phyloP scores from a whole-genome alignment of 2,888 invertebrate species.

The Cryptus armator region DNA sequence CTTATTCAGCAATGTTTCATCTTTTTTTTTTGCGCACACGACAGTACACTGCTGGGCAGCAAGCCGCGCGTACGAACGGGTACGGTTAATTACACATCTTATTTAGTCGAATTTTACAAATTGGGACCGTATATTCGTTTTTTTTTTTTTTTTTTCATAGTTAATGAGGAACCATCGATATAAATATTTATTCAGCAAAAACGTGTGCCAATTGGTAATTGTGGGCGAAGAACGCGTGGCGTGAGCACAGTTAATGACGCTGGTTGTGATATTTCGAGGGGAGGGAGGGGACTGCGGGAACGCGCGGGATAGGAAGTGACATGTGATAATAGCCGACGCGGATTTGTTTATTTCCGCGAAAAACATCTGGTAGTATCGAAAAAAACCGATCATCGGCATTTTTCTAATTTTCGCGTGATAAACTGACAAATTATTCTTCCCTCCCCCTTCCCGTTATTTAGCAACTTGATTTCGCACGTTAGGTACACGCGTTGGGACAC shows the following conservation, averaged over 20 bases:
- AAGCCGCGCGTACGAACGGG: constrained; percentile 75
- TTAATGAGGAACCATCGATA: constrained; percentile 84
- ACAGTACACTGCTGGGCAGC: constrained; percentile 80
- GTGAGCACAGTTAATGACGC: constrained; percentile 78
- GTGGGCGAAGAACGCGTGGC: constrained; percentile 74
- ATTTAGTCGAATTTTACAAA: constrained; percentile 81
- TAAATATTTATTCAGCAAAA: constrained; percentile 81
- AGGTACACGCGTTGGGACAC: too few species aligned
- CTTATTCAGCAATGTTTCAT: constrained; percentile 62
- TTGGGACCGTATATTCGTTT: constrained; percentile 77
- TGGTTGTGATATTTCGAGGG: constrained; percentile 49
- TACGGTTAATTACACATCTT: constrained; percentile 76
- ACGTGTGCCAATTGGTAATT: constrained; percentile 79
- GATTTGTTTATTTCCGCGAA: too few species aligned
- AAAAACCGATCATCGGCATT: too few species aligned
- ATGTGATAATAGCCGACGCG: too few species aligned
- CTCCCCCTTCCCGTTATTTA: too few species aligned
- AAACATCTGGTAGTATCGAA: too few species aligned
- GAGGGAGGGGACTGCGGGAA: constrained; percentile 43
- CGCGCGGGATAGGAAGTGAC: constrained; percentile 41
- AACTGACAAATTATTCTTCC: too few species aligned
- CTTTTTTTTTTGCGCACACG: constrained; percentile 70
- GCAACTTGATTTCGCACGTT: too few species aligned
- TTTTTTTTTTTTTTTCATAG: constrained; percentile 75
- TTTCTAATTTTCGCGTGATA: too few species aligned